A percentile compares a stretch with the other conserved stretches of the same genome.
Evolutionary conservation across 2,113 vertebrate genomes (phyloP).

Genomic region (Burhinus bistriatus): DNA sequence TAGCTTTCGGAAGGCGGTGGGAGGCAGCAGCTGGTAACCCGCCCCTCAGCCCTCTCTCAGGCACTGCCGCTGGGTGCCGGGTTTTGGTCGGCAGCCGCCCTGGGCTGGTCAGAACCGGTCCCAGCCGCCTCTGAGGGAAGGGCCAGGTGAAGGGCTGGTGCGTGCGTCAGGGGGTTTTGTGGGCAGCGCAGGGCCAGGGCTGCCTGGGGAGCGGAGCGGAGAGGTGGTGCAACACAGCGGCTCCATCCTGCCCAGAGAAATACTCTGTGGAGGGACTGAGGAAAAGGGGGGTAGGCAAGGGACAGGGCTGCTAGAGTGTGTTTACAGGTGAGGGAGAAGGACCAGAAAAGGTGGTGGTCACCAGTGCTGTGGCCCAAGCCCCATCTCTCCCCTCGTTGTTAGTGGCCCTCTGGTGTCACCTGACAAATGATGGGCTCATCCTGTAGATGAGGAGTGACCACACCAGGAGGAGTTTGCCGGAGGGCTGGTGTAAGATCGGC

Average conservation of each 20-base stretch:
- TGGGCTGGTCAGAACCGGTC: accelerated
- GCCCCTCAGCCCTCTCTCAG: neutral
- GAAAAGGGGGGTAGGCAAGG: no score
- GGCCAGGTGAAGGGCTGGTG: no score
- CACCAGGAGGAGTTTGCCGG: accelerated
- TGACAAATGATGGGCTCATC: neutral
- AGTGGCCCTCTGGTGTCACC: accelerated
- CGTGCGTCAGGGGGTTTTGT: no score
- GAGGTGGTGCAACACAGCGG: neutral
- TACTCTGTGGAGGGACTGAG: neutral
- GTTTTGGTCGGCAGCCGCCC: accelerated
- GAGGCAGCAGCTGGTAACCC: accelerated
- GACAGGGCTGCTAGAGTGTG: accelerated
- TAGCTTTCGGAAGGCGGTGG: neutral
- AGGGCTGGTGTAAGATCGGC: neutral
- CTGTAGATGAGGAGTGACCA: neutral
- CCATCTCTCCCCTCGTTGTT: neutral
- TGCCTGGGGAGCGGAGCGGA: neutral
- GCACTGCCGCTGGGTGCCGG: accelerated
- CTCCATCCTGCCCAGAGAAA: accelerated
- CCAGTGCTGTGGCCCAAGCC: accelerated
- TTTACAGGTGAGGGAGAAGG: neutral
- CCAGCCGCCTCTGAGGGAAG: accelerated
- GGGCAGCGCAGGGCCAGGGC: accelerated
- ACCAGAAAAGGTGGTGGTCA: neutral